Evolutionary conservation across 2,797 vertebrate species (phyloP), one percentile per base, ranked within the genome.

Genomic region (Diplodus sargus): DNA sequence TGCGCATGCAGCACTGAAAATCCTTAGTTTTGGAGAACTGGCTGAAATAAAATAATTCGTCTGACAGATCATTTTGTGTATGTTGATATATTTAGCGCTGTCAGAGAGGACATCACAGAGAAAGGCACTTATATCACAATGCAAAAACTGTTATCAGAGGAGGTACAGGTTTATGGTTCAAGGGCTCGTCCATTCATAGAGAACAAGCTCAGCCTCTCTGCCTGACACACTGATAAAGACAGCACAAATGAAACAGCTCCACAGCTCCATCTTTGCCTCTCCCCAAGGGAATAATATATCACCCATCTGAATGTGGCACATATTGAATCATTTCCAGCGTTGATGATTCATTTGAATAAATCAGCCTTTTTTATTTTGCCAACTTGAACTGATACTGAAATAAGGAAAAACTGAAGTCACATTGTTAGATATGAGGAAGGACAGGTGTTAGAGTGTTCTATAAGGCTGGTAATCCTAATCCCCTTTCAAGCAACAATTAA

Each of bases 151-250:
- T 95, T 95, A 95, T 96, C 95, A 94, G 94, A 88, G 80, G 88
- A 91, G 86, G 90, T 93, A 91, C 95, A 94, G 94, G 93, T 95
- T 94, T 94, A 94, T 93, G 93, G 92, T 93, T 93, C 86, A 92
- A 94, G 94, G 95, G 94, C 92, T 95, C 85, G 93, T 94, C 91
- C 92, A 94, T 95, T 95, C 93, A 91, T 68, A 87, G 86, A 91
- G 91, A 94, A 93, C 93, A 93, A 91, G 93, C 91, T 93, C 92
- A 91, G 90, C 91, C 88, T 92, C 92, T 92, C 90, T 93, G 94
- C 92, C 92, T 93, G 94, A 93, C 91, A 93, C 85, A 81, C 94
- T 94, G 94, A 95, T 95, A 95, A 95, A 94, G 91, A 93, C 89
- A 66, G 90, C 89, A 94, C 92, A 94, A 94, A 95, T 94, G 94